Evolutionary conservation across 2,797 vertebrate genomes (phyloP).

Genomic region (Phaenicophaeus curvirostris): DNA sequence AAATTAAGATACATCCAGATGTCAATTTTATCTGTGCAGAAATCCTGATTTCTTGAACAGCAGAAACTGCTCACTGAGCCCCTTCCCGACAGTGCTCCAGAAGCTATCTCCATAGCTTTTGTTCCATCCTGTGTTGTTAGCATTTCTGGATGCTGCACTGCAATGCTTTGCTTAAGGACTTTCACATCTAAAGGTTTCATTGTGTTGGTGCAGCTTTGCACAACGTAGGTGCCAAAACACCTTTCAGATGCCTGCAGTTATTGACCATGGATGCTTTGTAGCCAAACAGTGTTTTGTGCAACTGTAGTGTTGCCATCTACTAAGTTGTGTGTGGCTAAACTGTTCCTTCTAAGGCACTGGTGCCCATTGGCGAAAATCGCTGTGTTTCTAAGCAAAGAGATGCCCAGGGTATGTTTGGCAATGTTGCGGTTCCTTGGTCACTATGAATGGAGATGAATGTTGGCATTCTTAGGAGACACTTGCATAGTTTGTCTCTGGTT

Average conservation of each 20-base stretch:
- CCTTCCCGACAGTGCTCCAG: background rate
- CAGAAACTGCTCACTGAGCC: background rate
- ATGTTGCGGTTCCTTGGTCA: background rate
- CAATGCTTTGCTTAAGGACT: background rate
- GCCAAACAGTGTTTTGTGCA: background rate
- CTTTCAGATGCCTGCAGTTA: background rate
- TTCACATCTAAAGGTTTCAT: background rate
- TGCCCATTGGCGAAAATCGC: rapidly evolving
- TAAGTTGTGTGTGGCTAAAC: rapidly evolving
- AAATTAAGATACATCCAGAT: background rate
- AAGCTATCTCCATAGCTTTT: background rate
- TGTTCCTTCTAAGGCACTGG: background rate
- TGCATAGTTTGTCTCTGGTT: background rate
- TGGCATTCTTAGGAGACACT: background rate
- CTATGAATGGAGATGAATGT: background rate
- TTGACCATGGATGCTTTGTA: rapidly evolving
- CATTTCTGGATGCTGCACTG: background rate
- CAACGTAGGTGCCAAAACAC: background rate
- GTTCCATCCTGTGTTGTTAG: background rate
- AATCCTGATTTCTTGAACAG: background rate
- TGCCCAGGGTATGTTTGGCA: background rate
- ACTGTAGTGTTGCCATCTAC: background rate
- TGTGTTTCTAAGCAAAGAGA: background rate
- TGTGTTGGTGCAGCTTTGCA: background rate
- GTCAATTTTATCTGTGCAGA: background rate